Base-by-base conservation (phyloP, 2,888 invertebrate genomes). In the Pristionchus maxplancki region DNA sequence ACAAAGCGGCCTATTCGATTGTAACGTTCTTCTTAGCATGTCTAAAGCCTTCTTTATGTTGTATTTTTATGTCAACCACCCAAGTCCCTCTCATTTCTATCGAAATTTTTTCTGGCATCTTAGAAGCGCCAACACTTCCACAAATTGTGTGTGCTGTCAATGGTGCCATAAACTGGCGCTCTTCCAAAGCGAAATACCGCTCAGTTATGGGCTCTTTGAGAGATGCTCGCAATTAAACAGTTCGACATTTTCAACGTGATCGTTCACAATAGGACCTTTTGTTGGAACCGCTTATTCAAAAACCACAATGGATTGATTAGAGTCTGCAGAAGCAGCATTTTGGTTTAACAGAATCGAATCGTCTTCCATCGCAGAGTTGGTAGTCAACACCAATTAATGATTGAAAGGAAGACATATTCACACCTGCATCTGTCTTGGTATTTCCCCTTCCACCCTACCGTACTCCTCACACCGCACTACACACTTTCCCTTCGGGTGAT, bases 391-490 rank as follows among this genome's bases (percentile, higher is more conserved):
- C n/a, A n/a, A n/a, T n/a, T 44, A 44, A 44, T 9, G 6, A 44
- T 11, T 9, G 44, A 44, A 44, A 44, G 44, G 44, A 9, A 6
- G 6, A 44, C 6, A 6, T 6, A 44, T 44, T 6, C 6, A 44
- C 11, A 44, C 44, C 44, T n/a, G n/a, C n/a, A n/a, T n/a, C n/a
- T n/a, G n/a, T n/a, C n/a, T n/a, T n/a, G n/a, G n/a, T n/a, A n/a
- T n/a, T 20, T 24, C 17, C 58, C 24, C 3, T 53, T 17, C 53
- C 78, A 6, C 11, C 40, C 40, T 40, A 81, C 81, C 44, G 81
- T 81, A 81, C 6, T 44, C 81, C 81, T 9, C 37, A n/a, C 81
- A 48, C 81, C 81, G 28, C 48, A 48, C 81, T 81, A 48, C 81
- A 81, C 81, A 44, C 81, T 44, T 40, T 17, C 40, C 74, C 34